phyloP scores from a whole-genome alignment of 2,113 vertebrate species.

The Xiphias gladius region DNA sequence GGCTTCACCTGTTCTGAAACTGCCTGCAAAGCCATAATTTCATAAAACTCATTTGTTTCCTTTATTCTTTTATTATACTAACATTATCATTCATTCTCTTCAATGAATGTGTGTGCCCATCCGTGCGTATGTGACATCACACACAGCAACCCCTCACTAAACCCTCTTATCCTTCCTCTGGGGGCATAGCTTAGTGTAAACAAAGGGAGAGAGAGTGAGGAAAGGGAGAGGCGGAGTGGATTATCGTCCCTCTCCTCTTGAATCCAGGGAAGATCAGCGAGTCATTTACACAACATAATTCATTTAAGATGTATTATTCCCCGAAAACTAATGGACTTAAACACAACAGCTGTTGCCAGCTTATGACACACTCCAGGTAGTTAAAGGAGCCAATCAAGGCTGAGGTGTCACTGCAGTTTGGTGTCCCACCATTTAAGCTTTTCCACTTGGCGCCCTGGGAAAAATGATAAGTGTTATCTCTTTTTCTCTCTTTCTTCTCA shows the following conservation, averaged over 20 bases:
- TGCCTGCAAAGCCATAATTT: constrained; percentile 15
- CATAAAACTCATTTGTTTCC: constrained; percentile 33
- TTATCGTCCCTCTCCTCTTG: constrained; percentile 76
- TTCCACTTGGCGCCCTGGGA: neutral
- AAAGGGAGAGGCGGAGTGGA: constrained; percentile 78
- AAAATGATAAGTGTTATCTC: constrained; percentile 10
- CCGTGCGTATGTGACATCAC: constrained; percentile 67
- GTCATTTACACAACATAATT: constrained; percentile 79
- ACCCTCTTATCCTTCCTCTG: constrained; percentile 81
- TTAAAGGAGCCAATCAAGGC: constrained; percentile 50
- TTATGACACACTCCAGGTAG: constrained; percentile 55
- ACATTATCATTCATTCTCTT: constrained; percentile 28
- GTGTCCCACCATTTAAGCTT: constrained; percentile 12
- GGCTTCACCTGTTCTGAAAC: constrained; percentile 15
- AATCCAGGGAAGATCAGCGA: constrained; percentile 77
- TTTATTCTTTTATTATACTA: constrained; percentile 41
- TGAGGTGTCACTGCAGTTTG: constrained; percentile 36
- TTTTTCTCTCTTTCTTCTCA: constrained; percentile 10
- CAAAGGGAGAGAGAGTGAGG: constrained; percentile 72
- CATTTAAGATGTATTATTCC: constrained; percentile 76
- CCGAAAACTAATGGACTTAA: constrained; percentile 76
- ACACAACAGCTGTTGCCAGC: constrained; percentile 62
- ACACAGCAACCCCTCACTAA: constrained; percentile 72
- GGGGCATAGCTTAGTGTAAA: constrained; percentile 82
- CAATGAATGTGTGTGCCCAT: constrained; percentile 12